Base-by-base conservation (phyloP, 2,888 invertebrate species). In the Orthosia cruda region DNA sequence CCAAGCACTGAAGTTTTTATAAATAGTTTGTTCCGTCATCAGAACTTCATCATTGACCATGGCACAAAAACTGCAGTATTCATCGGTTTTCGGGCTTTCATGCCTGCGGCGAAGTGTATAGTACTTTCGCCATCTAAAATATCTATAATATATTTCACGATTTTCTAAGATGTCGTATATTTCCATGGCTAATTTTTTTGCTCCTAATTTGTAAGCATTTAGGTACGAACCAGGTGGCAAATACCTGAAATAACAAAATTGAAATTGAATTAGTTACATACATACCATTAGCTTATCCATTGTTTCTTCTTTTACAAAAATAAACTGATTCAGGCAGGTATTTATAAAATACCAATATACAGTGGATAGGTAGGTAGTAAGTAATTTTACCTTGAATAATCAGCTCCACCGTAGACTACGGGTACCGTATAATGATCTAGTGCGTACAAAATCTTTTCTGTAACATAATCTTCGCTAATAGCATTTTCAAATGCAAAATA, bases 351-450 rank as follows among this genome's bases (percentile, higher is more conserved):
- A 49, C 16, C 16, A 49, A 7, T 32, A 32, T 32, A 7, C 32
- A 40, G 40, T 13, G 13, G 18, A 12, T 50, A 20, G 18, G 15
- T 45, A 45, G 40, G 4, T 20, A 5, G n/a, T 59, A 23, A 4
- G 16, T n/a, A n/a, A 4, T 16, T 57, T 84, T 81, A 94, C 96
- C 94, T 95, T 52, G 92, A 93, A 91, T 98, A 98, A 92, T 98
- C 97, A 66, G 97, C 97, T 59, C 97, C 97, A 2, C 98, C 98
- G 93, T 97, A 97, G 7, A 98, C 98, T 9, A 98, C 96, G 0
- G 98, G 98, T 18, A 98, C 95, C 1, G 97, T 96, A 88, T 97
- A 95, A 89, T 97, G 97, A 84, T 97, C 96, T n/a, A 97, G 90
- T 52, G 97, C 93, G 76, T 93, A 85, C 16, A 95, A 78, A 45